Percentiles rank a stretch among this genome's conserved stretches.
These are phyloP conservation scores for Indri indri DNA, from an alignment of 2,113 vertebrate genomes.

Conservation along the genomic window DNA sequence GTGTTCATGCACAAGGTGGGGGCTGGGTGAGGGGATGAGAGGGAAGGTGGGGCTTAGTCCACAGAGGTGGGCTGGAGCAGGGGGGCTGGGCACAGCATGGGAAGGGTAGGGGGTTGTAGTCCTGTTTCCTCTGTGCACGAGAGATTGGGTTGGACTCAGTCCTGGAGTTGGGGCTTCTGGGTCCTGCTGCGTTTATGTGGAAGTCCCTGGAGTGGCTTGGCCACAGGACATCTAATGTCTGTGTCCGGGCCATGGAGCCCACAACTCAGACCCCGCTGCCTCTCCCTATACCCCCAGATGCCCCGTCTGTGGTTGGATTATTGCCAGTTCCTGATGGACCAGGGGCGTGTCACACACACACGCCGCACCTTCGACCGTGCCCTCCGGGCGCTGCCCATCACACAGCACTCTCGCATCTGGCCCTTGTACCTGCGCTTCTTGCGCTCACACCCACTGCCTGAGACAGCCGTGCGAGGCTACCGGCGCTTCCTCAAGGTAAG, in stretches of 20 bases:
- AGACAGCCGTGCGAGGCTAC: conserved; percentile 93
- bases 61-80: accelerated
- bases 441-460: conserved; percentile 89
- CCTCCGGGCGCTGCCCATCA: conserved; percentile 92
- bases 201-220: too few relatives aligned
- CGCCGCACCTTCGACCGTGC: conserved; percentile 94
- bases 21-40: background rate
- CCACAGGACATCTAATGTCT: background rate
- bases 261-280: background rate
- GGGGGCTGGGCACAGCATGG: background rate
- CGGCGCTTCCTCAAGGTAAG: conserved; percentile 93
- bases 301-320: conserved; percentile 95
- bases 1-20: conserved; percentile 97
- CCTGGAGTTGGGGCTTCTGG: too few relatives aligned
- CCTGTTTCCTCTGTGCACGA: background rate
- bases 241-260: background rate
- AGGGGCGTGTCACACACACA: conserved; percentile 91
- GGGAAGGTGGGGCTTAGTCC: background rate
- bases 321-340: conserved; percentile 93
- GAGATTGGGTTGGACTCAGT: too few relatives aligned
- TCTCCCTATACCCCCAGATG: conserved; percentile 84
- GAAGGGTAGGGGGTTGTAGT: background rate
- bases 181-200: background rate
- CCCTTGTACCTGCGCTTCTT: conserved; percentile 92
- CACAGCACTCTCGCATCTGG: conserved; percentile 94